Base-by-base conservation (phyloP, 2,888 invertebrate genomes). In the Platycheirus rosarum region DNA sequence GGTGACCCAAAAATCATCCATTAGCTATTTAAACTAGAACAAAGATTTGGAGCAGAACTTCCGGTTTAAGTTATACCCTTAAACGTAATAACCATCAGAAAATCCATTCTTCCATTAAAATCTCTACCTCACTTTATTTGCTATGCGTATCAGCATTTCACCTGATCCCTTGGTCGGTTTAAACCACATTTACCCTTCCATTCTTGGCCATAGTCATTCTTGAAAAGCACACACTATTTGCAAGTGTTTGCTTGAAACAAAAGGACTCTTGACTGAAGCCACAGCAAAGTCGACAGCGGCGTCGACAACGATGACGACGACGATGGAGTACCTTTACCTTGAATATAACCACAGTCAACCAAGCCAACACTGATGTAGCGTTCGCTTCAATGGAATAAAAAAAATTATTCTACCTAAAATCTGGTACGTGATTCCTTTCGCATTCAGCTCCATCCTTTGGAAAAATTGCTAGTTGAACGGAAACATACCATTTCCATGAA, bases 401-500 rank as follows among this genome's bases (percentile, higher is more conserved):
- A 53, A 73, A 77, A 82, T 82, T 68, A 77, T 76, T 77, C 71
- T 77, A 71, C 77, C 73, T 69, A 73, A 73, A 82, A 77, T 77
- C 68, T 73, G 62, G 71, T 73, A 82, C 82, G 82, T 82, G 82
- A 82, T 73, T 63, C 73, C 73, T n/a, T 73, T 73, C 42, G 57
- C 57, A 68, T 77, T 77, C 68, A 73, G 46, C 9, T 49, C 53
- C 66, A 70, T 40, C 13, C 42, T 26, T 13, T 8, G 8, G 26
- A n/a, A n/a, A 40, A 23, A 20, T 20, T 40, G 29, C 18, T 35
- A 13, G 23, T 13, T 53, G 35, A 55, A 66, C 60, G 66, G 70
- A 71, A 76, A 32, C 62, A 32, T 73, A 35, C 55, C 44, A 68
- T 68, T 73, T 66, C n/a, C 71, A 9, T 26, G 63, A 82, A 63